Base-by-base conservation (phyloP, 2,113 vertebrate species). In the Gavia stellata region DNA sequence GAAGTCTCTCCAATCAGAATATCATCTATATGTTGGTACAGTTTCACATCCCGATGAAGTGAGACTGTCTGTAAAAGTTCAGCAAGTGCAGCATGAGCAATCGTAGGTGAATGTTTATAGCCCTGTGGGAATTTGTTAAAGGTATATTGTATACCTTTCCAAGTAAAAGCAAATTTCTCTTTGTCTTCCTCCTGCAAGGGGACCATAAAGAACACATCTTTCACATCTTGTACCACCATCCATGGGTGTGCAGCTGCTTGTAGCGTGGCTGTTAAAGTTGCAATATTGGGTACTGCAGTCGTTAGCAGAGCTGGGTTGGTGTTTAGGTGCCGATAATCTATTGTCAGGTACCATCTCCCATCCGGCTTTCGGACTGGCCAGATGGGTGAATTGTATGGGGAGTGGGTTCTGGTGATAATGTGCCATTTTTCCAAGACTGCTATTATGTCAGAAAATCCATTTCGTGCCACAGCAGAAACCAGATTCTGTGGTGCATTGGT, bases 231-330 rank as follows among this genome's bases (percentile, higher is more conserved):
- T 29, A 26, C 14, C 21, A 8, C n/a, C 14, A 47, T 47, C 38
- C 5, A 11, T 47, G 40, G 5, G 6, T 14, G 9, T 47, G 17
- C 1, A 2, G 9, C 9, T 18, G 14, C 42, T 72, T 25, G 8
- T 21, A 38, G 8, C 3, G 13, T 59, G 38, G 38, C 29, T 73
- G 31, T 36, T 59, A 26, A 73, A 80, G 42, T 31, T 52, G 11
- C 17, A 45, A 3, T 40, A 23, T 17, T 53, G 10, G 12, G 20
- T 47, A 47, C 29, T 23, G 14, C 49, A 42, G 38, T 29, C 10
- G 3, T 67, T 47, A 61, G 59, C 4, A 8, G 34, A 36, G 36
- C 4, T 17, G 5, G 45, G 20, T 15, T 45, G 45, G 24, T 8
- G 40, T 40, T 73, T 44, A 63, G 23, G 10, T 1, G 5, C 31